A percentile compares a stretch with the other conserved stretches of the same genome.
phyloP scores from a whole-genome alignment of 2,888 invertebrate species.

The Anthophora plumipes region DNA sequence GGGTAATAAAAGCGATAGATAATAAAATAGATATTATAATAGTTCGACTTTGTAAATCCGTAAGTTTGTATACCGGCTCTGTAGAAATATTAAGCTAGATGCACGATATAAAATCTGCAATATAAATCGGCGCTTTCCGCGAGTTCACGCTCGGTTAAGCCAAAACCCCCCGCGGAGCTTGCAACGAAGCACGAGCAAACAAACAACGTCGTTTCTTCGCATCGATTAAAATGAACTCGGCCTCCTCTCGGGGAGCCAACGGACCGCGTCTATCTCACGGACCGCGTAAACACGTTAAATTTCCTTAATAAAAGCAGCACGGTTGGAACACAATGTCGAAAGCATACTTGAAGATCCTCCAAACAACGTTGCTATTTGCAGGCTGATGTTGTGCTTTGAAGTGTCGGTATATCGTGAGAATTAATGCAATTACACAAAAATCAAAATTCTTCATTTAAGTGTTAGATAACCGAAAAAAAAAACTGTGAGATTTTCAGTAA shows the following conservation, averaged over 20 bases:
- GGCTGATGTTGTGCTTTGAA: too few species aligned
- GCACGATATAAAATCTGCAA: neutral
- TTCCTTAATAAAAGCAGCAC: slow-evolving; percentile 14
- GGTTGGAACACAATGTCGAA: neutral
- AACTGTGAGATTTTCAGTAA: too few species aligned
- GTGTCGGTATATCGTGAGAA: too few species aligned
- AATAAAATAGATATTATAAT: too few species aligned
- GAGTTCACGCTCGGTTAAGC: slow-evolving; percentile 49
- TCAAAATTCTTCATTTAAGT: too few species aligned
- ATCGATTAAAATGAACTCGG: slow-evolving; percentile 47
- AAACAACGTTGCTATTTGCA: too few species aligned
- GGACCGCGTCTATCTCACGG: neutral
- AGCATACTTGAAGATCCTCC: neutral
- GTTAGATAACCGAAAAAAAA: too few species aligned
- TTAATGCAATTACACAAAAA: too few species aligned
- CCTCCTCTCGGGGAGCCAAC: neutral
- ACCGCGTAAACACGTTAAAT: slow-evolving; percentile 28
- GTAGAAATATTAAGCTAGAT: neutral
- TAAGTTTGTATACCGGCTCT: too few species aligned
- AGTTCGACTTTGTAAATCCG: too few species aligned
- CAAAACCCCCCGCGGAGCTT: slow-evolving; percentile 17
- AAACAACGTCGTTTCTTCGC: slow-evolving; percentile 48
- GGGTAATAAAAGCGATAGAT: neutral
- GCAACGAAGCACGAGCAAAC: slow-evolving; percentile 23
- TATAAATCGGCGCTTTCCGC: slow-evolving; percentile 28